phyloP scores from a whole-genome alignment of 2,888 invertebrate species.

The Acleris literana region DNA sequence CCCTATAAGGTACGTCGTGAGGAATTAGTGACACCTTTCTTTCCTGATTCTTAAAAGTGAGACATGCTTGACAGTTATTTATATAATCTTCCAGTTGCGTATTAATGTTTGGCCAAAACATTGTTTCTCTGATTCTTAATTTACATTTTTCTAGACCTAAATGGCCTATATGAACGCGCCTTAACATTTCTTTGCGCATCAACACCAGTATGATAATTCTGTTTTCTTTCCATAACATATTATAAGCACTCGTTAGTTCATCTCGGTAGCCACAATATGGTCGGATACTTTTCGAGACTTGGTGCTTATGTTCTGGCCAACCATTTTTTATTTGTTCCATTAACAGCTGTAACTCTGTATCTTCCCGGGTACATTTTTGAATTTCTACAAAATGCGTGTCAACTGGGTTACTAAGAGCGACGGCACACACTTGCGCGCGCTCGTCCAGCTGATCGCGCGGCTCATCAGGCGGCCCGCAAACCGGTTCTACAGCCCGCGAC shows the following conservation, averaged over 20 bases:
- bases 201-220: not conserved
- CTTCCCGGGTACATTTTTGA: conserved; percentile 20
- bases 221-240: conserved; percentile 33
- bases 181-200: conserved; percentile 36
- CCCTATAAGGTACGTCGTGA: not conserved
- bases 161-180: conserved; percentile 8
- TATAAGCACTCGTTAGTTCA: conserved; percentile 28
- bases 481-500: no score
- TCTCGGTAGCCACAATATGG: conserved; percentile 31
- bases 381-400: no score
- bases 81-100: conserved; percentile 11
- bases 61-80: conserved; percentile 12
- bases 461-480: no score
- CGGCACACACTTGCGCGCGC: no score
- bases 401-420: no score
- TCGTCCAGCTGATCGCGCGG: no score
- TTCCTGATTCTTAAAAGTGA: conserved; percentile 17
- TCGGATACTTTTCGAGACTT: conserved; percentile 21
- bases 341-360: conserved; percentile 28
- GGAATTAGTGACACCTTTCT: conserved; percentile 3
- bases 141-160: conserved; percentile 17
- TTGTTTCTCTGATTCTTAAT: conserved; percentile 3
- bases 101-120: conserved; percentile 18
- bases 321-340: conserved; percentile 29
- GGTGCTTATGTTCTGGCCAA: conserved; percentile 33